Evolutionary conservation across 1,140 invertebrate species (phyloP).

Genomic region (Procambarus virginalis): DNA sequence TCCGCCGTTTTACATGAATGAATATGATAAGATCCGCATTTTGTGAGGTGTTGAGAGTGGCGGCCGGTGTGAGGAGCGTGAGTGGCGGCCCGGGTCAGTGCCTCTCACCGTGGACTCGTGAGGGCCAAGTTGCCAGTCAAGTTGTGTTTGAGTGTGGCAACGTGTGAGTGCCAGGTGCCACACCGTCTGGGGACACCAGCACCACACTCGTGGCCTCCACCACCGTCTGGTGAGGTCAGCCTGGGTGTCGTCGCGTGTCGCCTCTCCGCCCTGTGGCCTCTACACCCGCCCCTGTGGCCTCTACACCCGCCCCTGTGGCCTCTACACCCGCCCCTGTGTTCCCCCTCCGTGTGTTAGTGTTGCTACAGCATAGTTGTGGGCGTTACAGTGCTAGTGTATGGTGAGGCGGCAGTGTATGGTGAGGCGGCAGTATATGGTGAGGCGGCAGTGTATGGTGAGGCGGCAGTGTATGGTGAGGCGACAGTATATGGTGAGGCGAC

Average conservation of each 20-base stretch:
- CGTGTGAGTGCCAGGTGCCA: constrained; percentile 47
- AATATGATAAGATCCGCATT: not conserved
- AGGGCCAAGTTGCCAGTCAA: too few relatives aligned
- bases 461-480: not conserved
- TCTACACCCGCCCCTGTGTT: too few relatives aligned
- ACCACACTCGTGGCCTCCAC: too few relatives aligned
- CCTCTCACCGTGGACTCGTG: too few relatives aligned
- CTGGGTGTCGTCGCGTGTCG: not conserved
- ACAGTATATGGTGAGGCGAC: not conserved
- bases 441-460: not conserved
- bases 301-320: too few relatives aligned
- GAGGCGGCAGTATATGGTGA: not conserved
- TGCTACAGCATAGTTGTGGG: too few relatives aligned
- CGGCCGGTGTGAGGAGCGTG: too few relatives aligned
- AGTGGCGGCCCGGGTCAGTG: too few relatives aligned
- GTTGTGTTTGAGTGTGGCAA: not conserved
- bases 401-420: not conserved
- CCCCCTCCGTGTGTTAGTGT: too few relatives aligned
- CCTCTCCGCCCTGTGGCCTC: not conserved
- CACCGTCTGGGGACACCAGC: constrained; percentile 36
- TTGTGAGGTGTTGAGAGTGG: not conserved
- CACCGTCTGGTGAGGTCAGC: constrained; percentile 1
- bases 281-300: too few relatives aligned
- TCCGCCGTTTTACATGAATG: not conserved
- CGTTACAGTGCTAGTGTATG: not conserved